A percentile compares a stretch with the other conserved stretches of the same genome.
These are phyloP conservation scores for Chironomus tentans DNA, from an alignment of 2,888 invertebrate species.

Conservation along the genomic window DNA sequence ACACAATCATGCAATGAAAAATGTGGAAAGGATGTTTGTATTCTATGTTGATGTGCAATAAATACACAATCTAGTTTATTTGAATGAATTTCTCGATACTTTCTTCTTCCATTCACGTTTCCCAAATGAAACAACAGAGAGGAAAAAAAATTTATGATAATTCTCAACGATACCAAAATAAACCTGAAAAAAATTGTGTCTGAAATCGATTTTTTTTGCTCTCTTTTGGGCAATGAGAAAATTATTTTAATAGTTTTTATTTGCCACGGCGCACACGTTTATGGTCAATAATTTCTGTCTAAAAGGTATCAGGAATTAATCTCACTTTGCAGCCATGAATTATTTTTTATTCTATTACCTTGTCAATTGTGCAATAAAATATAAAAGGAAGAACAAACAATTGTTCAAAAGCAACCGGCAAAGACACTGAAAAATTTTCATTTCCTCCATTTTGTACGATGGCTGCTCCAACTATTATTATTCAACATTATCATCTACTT, in stretches of 20 bases:
- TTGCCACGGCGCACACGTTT: no score
- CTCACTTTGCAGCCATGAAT: no score
- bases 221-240: no score
- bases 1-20: background rate
- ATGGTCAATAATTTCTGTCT: no score
- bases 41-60: no score
- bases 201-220: conserved; percentile 2
- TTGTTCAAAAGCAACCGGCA: background rate
- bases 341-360: background rate
- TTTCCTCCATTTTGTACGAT: background rate
- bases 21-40: background rate
- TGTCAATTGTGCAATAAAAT: background rate
- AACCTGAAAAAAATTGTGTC: background rate
- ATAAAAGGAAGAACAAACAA: background rate
- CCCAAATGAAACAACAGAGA: background rate
- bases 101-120: background rate
- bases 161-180: background rate
- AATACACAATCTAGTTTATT: no score
- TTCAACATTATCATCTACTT: background rate
- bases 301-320: background rate
- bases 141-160: background rate
- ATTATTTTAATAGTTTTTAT: no score
- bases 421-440: background rate
- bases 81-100: background rate
- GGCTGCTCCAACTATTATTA: background rate